Evolutionary conservation across 1,140 invertebrate genomes (phyloP), one percentile per base, ranked within the genome.

Genomic region (Drosophila sp.): DNA sequence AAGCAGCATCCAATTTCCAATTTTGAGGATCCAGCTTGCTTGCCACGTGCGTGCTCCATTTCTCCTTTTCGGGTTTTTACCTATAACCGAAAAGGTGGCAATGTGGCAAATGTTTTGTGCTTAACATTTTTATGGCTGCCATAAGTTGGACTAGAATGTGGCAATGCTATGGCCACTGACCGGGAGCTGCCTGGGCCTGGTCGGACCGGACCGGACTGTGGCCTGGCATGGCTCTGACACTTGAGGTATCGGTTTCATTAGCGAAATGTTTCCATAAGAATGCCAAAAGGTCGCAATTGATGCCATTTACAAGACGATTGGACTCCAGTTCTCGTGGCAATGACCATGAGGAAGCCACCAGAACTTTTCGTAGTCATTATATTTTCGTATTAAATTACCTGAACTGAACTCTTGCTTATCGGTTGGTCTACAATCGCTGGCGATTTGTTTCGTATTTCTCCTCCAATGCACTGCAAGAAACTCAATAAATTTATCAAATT

Each of bases 191-290:
- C 17, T 17, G 17, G 17, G 60, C 27, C 27, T 30, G n/a, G 10
- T n/a, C 41, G 7, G 54, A 63, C 60, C 71, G 78, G 78, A 71
- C 78, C 78, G 47, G 72, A 70, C 70, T 57, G 65, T 61, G 60
- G 47, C 38, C 44, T 58, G 63, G 66, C 57, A 66, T 71, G 54
- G 64, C 38, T 63, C 50, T 90, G 84, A 89, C 84, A 84, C 74
- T 89, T 89, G 84, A 89, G 77, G 85, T 89, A 89, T 89, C 84
- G 84, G 77, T 89, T 89, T 89, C 84, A 89, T 89, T 89, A 89
- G 84, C 80, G 77, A 89, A 89, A 89, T 89, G 84, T 89, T 89
- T 78, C 80, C 80, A 73, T 84, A 84, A 89, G 84, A 87, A 83
- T 86, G 84, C 44, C 80, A 89, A 89, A 86, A 89, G 84, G 80